Evolutionary conservation across 35 echinoderm and acorn worm species (phyloP), one percentile per base, ranked within the genome.

Genomic region (Apostichopus japonicus): DNA sequence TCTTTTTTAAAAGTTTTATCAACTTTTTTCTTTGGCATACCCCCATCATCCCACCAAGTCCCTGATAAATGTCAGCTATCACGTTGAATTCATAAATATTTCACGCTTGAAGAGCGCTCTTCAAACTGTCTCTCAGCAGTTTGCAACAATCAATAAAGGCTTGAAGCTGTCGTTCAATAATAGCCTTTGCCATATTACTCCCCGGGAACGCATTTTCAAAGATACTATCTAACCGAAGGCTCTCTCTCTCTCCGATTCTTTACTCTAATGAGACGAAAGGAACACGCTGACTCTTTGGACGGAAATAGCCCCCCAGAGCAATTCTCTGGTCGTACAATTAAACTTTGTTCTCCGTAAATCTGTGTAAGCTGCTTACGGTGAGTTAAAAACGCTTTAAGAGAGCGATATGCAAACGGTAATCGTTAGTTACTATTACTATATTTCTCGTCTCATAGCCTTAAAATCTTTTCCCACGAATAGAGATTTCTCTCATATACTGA

Each of bases 21-120:
- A 75, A 75, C 71, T 75, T 75, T 75, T 75, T 13, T 44, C 63
- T 67, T 75, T 75, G 71, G 71, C 71, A 75, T 75, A 14, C 71
- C 71, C 71, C 17, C 63, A 67, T 67, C 11, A 6, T 21, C 21
- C 71, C 71, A 75, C 16, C 71, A 75, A 75, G 71, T 75, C 56
- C 81, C 51, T 84, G 56, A 58, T 58, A 84, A 84, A 84, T 84
- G 81, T 84, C 81, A 84, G 56, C 54, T 84, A 84, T 84, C 81
- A 57, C 81, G 24, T 84, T 84, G 86, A 89, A 89, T 89, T 89
- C 86, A 89, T 89, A 89, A 89, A 89, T 89, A 89, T 89, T 89
- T 89, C 86, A 89, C 67, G 86, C 86, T 89, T 89, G 53, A 89
- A 73, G 86, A 73, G 61, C 61, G 24, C 67, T 72, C 86, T 89